Evolutionary conservation across 1,140 invertebrate genomes (phyloP), one percentile per base, ranked within the genome.

Genomic region (Andrena cerasifolii): DNA sequence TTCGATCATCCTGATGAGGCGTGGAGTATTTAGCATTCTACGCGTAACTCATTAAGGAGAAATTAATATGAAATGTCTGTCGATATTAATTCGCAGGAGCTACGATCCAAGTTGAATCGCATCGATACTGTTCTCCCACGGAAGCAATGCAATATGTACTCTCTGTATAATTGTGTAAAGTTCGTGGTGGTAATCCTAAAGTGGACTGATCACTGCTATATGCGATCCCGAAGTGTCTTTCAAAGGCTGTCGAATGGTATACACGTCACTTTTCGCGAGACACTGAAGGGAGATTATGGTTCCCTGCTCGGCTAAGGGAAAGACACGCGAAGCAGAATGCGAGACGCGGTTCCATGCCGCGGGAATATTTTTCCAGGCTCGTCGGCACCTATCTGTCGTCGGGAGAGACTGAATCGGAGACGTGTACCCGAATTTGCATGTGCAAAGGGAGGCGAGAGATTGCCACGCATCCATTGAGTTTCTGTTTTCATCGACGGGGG

Each of bases 401-500:
- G 12, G 14, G 10, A 18, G 7, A 49, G 40, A 49, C 54, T n/a
- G 49, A 70, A 36, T 63, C 63, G 67, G 73, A 83, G 49, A 72
- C 58, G 68, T 80, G 33, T 82, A 82, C 63, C 40, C 68, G 66
- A 82, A 82, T 81, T 83, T 83, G 81, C 63, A 68, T 65, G n/a
- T 65, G 49, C 63, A 53, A 40, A 78, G 40, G 53, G 61, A 53
- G 49, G 59, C 33, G 47, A 72, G 62, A 54, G 58, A 56, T 68
- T 61, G 65, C 71, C 53, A 49, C 47, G 63, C 59, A 56, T 76
- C 80, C 71, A 76, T 66, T 53, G 67, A 83, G 62, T 80, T 80
- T 84, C 78, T 67, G 78, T 77, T 80, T 75, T 80, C 78, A 83
- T 83, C 82, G 78, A 51, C 66, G 73, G 67, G 68, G 77, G 71